Percentiles rank a stretch among this genome's conserved stretches.
Conservation (phyloP, 2,888 invertebrate genomes). For the Cosmia trapezina region DNA sequence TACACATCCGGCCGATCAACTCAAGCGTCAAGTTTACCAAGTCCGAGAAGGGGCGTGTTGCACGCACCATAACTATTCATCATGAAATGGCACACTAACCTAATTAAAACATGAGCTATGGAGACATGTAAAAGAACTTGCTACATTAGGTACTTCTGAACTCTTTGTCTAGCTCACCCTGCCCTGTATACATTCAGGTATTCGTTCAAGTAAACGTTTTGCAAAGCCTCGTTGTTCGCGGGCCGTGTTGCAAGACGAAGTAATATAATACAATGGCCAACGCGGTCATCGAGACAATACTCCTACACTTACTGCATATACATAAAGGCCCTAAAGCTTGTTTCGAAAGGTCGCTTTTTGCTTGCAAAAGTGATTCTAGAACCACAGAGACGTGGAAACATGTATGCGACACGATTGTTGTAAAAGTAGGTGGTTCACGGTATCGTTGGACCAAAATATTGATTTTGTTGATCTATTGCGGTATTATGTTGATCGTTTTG, state of each 20-base stretch:
- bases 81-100: conserved; percentile 24
- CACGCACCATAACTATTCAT: conserved; percentile 40
- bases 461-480: conserved; percentile 31
- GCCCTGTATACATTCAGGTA: conserved; percentile 60
- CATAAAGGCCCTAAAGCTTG: conserved; percentile 61
- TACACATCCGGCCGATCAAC: conserved; percentile 8
- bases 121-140: conserved; percentile 13
- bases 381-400: conserved; percentile 37
- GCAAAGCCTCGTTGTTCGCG: conserved; percentile 79
- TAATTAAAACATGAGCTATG: conserved; percentile 29
- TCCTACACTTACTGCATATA: conserved; percentile 71
- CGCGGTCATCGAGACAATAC: conserved; percentile 81
- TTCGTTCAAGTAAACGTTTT: conserved; percentile 75
- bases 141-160: conserved; percentile 24
- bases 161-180: conserved; percentile 52
- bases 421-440: conserved; percentile 55
- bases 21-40: conserved; percentile 33
- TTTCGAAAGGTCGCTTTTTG: conserved; percentile 60
- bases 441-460: conserved; percentile 46
- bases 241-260: conserved; percentile 80
- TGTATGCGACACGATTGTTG: conserved; percentile 52
- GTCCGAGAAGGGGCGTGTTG: conserved; percentile 26
- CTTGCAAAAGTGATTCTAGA: conserved; percentile 42
- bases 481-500: conserved; percentile 6
- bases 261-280: conserved; percentile 81